Conservation (phyloP, 2,797 vertebrate species). For the Poecilia velifera region DNA sequence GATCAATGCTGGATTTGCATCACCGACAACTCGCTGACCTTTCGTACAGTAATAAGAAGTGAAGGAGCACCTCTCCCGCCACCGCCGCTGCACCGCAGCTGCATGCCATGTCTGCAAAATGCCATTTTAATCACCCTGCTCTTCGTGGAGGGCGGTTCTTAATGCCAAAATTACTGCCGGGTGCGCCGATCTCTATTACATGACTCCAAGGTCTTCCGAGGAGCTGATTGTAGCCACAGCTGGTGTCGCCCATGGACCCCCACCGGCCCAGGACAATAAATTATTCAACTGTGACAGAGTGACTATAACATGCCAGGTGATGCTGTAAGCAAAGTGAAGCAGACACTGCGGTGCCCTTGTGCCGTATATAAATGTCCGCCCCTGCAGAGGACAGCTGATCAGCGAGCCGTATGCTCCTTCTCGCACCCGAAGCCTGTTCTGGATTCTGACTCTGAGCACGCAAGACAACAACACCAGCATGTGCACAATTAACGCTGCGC, state of each 20-base stretch:
- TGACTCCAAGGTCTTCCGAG: slow-evolving; percentile 50
- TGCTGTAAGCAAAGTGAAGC: slow-evolving; percentile 42
- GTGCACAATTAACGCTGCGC: not conserved
- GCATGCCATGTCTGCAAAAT: slow-evolving; percentile 3
- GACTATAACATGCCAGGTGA: slow-evolving; percentile 56
- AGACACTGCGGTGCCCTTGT: slow-evolving; percentile 62
- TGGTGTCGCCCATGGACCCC: slow-evolving; percentile 43
- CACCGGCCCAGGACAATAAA: slow-evolving; percentile 44
- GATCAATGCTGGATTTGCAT: slow-evolving; percentile 7
- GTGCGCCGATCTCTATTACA: slow-evolving; percentile 39
- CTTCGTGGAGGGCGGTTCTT: slow-evolving; percentile 23
- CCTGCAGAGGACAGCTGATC: slow-evolving; percentile 43
- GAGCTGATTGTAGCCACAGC: slow-evolving; percentile 56
- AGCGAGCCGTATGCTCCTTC: slow-evolving; percentile 37
- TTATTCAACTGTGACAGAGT: slow-evolving; percentile 61
- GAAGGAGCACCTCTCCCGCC: slow-evolving; percentile 7
- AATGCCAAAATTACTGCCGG: slow-evolving; percentile 26
- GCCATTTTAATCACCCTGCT: slow-evolving; percentile 43
- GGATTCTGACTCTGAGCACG: slow-evolving; percentile 23
- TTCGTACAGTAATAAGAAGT: slow-evolving; percentile 13
- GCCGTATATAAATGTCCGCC: slow-evolving; percentile 31
- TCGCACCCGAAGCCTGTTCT: slow-evolving; percentile 39
- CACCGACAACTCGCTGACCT: slow-evolving; percentile 29
- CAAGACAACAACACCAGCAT: slow-evolving; percentile 2
- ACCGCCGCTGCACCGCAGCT: not conserved